phyloP scores from a whole-genome alignment of 2,113 vertebrate species.

The Andinoacara biseriatus region DNA sequence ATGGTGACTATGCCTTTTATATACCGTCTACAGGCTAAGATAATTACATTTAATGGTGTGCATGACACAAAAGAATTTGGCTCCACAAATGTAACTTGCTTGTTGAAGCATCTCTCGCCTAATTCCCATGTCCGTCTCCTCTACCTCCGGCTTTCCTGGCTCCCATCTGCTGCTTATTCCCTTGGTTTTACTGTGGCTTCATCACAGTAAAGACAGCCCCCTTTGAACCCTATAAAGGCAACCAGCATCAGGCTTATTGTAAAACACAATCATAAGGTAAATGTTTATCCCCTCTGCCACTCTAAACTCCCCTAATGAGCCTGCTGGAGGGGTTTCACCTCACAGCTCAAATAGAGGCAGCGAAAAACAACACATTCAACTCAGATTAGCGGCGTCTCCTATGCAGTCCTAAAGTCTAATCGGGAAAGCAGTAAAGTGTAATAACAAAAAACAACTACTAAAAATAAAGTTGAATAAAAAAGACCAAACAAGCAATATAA shows the following conservation, averaged over 20 bases:
- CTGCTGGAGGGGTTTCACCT: conserved; percentile 84
- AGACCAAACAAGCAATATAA: not conserved
- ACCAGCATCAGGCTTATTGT: conserved; percentile 87
- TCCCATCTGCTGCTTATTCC: conserved; percentile 84
- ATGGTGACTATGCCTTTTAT: not conserved
- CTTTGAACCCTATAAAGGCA: conserved; percentile 93
- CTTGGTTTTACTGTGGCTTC: conserved; percentile 87
- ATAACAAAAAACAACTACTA: conserved; percentile 25
- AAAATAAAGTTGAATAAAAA: not conserved
- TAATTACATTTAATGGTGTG: not conserved
- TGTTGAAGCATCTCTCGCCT: conserved; percentile 21
- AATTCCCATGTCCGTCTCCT: conserved; percentile 11
- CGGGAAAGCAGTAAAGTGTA: conserved; percentile 24
- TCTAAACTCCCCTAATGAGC: conserved; percentile 87
- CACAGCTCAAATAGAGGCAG: conserved; percentile 77
- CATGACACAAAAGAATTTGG: not conserved
- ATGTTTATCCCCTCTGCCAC: conserved; percentile 88
- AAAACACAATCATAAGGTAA: conserved; percentile 91
- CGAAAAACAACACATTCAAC: conserved; percentile 41
- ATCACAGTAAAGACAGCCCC: conserved; percentile 89
- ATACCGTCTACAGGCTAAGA: too few species aligned
- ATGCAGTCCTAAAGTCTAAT: too few species aligned
- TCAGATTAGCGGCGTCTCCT: too few species aligned
- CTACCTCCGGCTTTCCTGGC: conserved; percentile 34
- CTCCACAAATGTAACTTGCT: not conserved